Conservation (phyloP, 1,140 invertebrate genomes). For the Drosophila varians region DNA sequence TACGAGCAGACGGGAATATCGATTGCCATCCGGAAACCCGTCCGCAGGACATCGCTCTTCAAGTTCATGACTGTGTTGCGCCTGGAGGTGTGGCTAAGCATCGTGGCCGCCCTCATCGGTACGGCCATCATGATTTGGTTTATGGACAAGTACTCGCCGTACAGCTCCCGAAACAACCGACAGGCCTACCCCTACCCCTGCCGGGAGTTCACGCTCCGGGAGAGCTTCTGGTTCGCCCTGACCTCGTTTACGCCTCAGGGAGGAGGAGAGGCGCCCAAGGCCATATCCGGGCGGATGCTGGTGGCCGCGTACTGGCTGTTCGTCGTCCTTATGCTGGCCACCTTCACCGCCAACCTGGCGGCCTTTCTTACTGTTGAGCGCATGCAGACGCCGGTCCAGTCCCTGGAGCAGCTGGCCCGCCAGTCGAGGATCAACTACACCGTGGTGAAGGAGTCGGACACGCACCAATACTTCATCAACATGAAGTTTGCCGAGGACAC, state of each 20-base stretch:
- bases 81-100: slow-evolving; percentile 94
- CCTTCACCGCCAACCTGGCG: slow-evolving; percentile 98
- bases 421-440: slow-evolving; percentile 97
- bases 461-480: slow-evolving; percentile 94
- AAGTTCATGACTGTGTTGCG: slow-evolving; percentile 96
- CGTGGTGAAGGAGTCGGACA: slow-evolving; percentile 90
- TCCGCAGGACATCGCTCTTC: slow-evolving; percentile 92
- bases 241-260: slow-evolving; percentile 97
- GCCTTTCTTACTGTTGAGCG: slow-evolving; percentile 98
- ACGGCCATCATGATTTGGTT: slow-evolving; percentile 95
- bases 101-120: slow-evolving; percentile 91
- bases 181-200: slow-evolving; percentile 91
- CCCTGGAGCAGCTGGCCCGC: slow-evolving; percentile 92
- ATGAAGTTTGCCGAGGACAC: slow-evolving; percentile 96
- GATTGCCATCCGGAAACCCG: slow-evolving; percentile 93
- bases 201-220: slow-evolving; percentile 93
- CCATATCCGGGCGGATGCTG: slow-evolving; percentile 91
- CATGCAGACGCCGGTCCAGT: slow-evolving; percentile 96
- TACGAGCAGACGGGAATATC: slow-evolving; percentile 95
- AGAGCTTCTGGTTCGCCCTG: slow-evolving; percentile 97
- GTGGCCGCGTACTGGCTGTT: slow-evolving; percentile 97
- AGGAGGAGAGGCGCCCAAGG: slow-evolving; percentile 93
- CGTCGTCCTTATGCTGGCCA: slow-evolving; percentile 95
- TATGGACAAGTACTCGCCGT: slow-evolving; percentile 94
- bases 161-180: slow-evolving; percentile 93